phyloP scores from a whole-genome alignment of 2,888 invertebrate genomes.

The Helicoverpa assulta region DNA sequence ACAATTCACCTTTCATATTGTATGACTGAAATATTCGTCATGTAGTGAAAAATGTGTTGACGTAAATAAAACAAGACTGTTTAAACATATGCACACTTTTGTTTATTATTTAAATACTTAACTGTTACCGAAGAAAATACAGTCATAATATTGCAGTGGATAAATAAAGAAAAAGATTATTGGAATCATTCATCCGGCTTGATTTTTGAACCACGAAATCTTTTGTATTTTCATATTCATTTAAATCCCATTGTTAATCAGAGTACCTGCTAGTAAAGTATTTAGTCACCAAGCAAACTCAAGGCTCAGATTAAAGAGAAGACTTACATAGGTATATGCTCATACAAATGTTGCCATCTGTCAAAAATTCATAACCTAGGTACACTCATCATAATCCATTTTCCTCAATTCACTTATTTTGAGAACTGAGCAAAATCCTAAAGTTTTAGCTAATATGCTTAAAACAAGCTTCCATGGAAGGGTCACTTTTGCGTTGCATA shows the following conservation, averaged over 20 bases:
- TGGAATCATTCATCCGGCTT: too few species aligned
- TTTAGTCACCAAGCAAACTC: background rate
- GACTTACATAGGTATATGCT: too few species aligned
- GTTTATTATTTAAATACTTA: slow-evolving; percentile 14
- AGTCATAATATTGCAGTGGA: background rate
- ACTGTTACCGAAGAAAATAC: background rate
- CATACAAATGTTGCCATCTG: background rate
- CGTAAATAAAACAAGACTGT: slow-evolving; percentile 10
- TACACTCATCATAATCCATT: slow-evolving; percentile 25
- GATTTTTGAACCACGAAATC: too few species aligned
- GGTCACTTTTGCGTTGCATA: slow-evolving; percentile 23
- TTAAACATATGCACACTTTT: background rate
- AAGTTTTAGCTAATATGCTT: slow-evolving; percentile 18
- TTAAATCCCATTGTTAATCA: too few species aligned
- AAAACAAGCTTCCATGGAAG: slow-evolving; percentile 27
- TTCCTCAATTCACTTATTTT: slow-evolving; percentile 19
- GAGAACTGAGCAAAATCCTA: slow-evolving; percentile 10
- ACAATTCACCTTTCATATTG: background rate
- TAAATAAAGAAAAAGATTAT: too few species aligned
- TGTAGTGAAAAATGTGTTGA: background rate
- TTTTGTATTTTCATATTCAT: too few species aligned
- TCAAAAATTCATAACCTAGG: background rate
- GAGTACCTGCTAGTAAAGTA: background rate
- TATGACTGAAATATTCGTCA: background rate
- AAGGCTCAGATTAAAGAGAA: background rate